Evolutionary conservation across 1,140 invertebrate species (phyloP).

Genomic region (Ridgeia piscesae): DNA sequence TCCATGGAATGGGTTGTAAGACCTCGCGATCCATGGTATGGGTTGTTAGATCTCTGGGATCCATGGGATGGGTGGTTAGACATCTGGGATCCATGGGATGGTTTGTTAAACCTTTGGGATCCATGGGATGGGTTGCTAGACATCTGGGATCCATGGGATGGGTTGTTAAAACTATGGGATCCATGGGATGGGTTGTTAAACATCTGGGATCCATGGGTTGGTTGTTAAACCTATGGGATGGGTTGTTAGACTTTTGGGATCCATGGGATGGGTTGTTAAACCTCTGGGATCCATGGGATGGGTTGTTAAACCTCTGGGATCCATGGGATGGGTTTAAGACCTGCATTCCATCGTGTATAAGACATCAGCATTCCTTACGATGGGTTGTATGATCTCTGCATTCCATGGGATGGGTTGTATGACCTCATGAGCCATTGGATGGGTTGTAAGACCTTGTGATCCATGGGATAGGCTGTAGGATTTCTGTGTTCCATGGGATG

Average conservation of each 20-base stretch:
- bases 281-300: background rate
- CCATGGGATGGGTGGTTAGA: too few species aligned
- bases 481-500: background rate
- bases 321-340: background rate
- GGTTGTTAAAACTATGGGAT: background rate
- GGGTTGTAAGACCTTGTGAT: background rate
- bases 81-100: too few species aligned
- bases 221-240: background rate
- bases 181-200: background rate
- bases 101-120: too few species aligned
- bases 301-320: background rate
- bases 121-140: background rate
- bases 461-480: background rate
- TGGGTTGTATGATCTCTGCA: too few species aligned
- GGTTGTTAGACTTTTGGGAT: background rate
- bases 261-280: background rate
- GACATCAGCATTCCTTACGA: too few species aligned
- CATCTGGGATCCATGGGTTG: background rate
- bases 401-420: too few species aligned
- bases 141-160: background rate
- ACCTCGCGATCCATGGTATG: too few species aligned
- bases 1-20: background rate
- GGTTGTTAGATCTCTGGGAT: too few species aligned
- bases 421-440: too few species aligned
- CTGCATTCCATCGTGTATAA: too few species aligned